Conservation (phyloP, 35 echinoderm and acorn worm genomes). For the Ophiothrix spiculata region DNA sequence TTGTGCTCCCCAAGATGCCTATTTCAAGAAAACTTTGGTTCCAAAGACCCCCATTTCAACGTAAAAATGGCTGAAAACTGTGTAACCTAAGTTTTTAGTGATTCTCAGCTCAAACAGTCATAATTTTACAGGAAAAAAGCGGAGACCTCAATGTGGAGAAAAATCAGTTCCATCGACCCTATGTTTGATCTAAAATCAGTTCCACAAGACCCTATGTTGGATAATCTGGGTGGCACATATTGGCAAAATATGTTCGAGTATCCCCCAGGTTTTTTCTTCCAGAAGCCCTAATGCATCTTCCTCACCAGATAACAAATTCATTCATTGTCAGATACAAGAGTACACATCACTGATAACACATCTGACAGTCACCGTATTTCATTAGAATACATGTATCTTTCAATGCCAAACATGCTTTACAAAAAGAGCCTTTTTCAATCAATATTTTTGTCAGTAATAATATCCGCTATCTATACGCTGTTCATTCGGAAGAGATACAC, state of each 20-base stretch:
- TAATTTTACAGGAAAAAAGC: too few relatives aligned
- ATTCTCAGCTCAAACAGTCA: too few relatives aligned
- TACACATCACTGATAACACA: not conserved
- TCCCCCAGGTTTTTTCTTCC: not conserved
- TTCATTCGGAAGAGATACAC: not conserved
- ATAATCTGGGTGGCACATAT: too few relatives aligned
- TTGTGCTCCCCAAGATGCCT: too few relatives aligned
- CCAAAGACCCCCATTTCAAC: too few relatives aligned
- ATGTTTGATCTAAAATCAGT: not conserved
- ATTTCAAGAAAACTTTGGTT: too few relatives aligned
- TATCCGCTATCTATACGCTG: not conserved
- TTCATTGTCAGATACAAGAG: not conserved
- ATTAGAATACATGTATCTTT: not conserved
- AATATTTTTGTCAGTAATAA: conserved; percentile 5
- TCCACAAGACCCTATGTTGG: too few relatives aligned
- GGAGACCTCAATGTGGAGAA: too few relatives aligned
- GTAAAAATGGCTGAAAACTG: too few relatives aligned
- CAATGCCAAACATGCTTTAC: not conserved
- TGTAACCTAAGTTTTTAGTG: too few relatives aligned
- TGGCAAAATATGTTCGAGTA: too few relatives aligned
- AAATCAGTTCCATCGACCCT: not conserved
- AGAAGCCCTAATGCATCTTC: not conserved
- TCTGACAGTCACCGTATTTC: not conserved
- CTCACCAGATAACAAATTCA: not conserved
- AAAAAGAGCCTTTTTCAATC: not conserved